Conservation (phyloP, 2,797 vertebrate genomes). For the Steatocranus sp. region DNA sequence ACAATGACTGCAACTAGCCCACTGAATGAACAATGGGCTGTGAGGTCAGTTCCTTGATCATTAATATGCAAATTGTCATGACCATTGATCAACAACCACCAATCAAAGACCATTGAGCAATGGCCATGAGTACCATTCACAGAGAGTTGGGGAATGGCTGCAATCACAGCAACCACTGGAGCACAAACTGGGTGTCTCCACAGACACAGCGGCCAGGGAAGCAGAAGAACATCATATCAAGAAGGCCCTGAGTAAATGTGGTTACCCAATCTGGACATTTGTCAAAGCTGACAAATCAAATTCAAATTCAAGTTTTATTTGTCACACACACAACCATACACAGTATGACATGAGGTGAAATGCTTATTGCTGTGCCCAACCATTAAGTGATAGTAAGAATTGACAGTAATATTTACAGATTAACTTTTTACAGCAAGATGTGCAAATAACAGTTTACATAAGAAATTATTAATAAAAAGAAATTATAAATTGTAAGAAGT, state of each 20-base stretch:
- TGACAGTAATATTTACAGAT: background rate
- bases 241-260: background rate
- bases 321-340: accelerated
- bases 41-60: background rate
- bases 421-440: background rate
- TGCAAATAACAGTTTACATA: too few species aligned
- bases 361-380: background rate
- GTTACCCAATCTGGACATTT: background rate
- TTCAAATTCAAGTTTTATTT: background rate
- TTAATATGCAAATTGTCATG: accelerated
- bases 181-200: background rate
- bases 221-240: background rate
- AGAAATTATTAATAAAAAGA: background rate
- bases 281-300: background rate
- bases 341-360: background rate
- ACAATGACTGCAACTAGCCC: accelerated
- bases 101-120: background rate
- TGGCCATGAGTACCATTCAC: background rate
- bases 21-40: background rate
- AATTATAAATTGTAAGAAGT: background rate
- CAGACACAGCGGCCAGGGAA: accelerated
- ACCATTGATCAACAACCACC: background rate
- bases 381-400: background rate
- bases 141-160: background rate
- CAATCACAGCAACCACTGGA: background rate